Base-by-base conservation (phyloP, 1,140 invertebrate species). In the Ylistrum balloti region DNA sequence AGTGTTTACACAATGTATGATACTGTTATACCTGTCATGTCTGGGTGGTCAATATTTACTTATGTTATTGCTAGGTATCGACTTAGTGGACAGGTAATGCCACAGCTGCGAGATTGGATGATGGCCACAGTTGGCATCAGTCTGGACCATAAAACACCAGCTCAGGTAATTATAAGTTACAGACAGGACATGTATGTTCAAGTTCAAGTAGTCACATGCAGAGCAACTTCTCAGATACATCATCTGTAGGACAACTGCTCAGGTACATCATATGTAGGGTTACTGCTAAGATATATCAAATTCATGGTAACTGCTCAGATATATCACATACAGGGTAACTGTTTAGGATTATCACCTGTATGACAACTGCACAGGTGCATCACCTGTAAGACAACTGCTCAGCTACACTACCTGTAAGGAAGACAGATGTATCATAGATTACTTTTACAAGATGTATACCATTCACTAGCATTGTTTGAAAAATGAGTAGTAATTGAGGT, bases 61-160 rank as follows among this genome's bases (percentile, higher is more conserved):
- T 32, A 22, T 41, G 13, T 87, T 17, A 33, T 32, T 90, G 92
- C 7, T 85, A 98, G 98, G 94, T 99, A 99, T 96, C 97, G 98
- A 13, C 97, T 99, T 88, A 98, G 97, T 85, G 98, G 97, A 28
- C 96, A 97, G 41, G 96, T 97, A 3, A 96, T 99, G 91, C 98
- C 98, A 0, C 97, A 97, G 93, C 97, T 99, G 89, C 97, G 97
- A 32, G 96, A 98, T 93, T 99, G 98, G 98, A 98, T 98, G 38
- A 96, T 97, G 86, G 96, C 97, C 15, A 97, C 97, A 33, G 97
- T 99, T 85, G 97, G 98, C 15, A 95, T 98, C n/a, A 97, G 97
- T 90, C 74, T 97, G 7, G 95, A 96, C 33, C 95, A 96, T 88
- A 96, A 96, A 89, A 95, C 96, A 20, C 96, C 96, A 13, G 94